Evolutionary conservation across 2,113 vertebrate species (phyloP).

Genomic region (Empidonax traillii): DNA sequence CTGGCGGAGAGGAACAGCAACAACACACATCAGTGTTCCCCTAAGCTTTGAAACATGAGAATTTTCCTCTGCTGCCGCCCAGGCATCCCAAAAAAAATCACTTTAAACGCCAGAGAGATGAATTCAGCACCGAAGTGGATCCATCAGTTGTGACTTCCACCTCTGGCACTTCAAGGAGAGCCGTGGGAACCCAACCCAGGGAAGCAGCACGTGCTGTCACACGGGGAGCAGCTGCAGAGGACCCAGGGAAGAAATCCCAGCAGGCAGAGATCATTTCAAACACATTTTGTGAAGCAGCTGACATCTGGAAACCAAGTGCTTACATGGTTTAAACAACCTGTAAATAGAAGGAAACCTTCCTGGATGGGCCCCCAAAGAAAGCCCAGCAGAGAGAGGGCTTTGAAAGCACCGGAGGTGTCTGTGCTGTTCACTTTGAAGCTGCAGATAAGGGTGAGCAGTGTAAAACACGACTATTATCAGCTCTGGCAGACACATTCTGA

Average conservation of each 20-base stretch:
- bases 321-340: neutral
- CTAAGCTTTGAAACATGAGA: neutral
- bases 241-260: neutral
- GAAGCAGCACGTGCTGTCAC: rapidly evolving
- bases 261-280: neutral
- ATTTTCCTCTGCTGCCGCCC: neutral
- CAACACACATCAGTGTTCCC: neutral
- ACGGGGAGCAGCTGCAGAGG: neutral
- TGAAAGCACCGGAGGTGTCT: neutral
- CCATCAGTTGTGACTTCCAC: neutral
- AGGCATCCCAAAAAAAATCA: neutral
- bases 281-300: neutral
- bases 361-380: neutral
- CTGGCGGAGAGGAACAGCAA: neutral
- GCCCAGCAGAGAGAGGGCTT: neutral
- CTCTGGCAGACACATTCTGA: neutral
- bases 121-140: neutral
- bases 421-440: neutral
- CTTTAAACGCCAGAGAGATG: neutral
- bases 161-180: neutral
- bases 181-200: neutral
- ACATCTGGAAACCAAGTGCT: neutral
- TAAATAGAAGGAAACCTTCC: neutral
- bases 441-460: neutral
- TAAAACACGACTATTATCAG: neutral